Evolutionary conservation across 2,797 vertebrate genomes (phyloP).

Genomic region (Chrosomus eos): DNA sequence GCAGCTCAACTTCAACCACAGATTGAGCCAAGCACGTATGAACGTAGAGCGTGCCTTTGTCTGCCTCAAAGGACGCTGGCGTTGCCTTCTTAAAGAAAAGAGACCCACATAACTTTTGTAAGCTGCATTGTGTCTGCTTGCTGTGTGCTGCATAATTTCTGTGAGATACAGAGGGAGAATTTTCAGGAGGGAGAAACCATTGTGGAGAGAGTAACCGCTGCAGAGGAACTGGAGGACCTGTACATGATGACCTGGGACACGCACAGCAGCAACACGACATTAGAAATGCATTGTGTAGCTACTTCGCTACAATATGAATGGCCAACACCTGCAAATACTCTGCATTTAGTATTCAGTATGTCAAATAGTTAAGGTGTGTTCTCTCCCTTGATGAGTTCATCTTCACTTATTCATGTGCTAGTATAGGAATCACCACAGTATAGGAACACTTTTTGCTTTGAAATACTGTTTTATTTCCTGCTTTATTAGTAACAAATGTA

Average conservation of each 20-base stretch:
- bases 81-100: conserved; percentile 20
- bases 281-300: too few species aligned
- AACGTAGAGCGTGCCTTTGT: conserved; percentile 24
- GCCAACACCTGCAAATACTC: too few species aligned
- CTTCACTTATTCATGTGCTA: too few species aligned
- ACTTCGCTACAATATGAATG: too few species aligned
- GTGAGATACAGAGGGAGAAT: conserved; percentile 5
- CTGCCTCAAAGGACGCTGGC: conserved; percentile 20
- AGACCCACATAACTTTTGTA: conserved; percentile 24
- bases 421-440: too few species aligned
- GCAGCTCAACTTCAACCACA: conserved; percentile 49
- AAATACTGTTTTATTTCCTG: too few species aligned
- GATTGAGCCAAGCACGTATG: conserved; percentile 42
- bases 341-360: too few species aligned
- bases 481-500: too few species aligned
- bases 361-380: too few species aligned
- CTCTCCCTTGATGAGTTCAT: too few species aligned
- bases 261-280: background rate
- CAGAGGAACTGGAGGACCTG: background rate
- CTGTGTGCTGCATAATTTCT: conserved; percentile 6
- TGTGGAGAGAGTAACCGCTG: background rate
- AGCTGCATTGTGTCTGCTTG: background rate
- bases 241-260: background rate
- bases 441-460: too few species aligned
- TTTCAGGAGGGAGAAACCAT: background rate